Evolutionary conservation across 2,888 invertebrate genomes (phyloP), one percentile per base, ranked within the genome.

Genomic region (Sepiola atlantica): DNA sequence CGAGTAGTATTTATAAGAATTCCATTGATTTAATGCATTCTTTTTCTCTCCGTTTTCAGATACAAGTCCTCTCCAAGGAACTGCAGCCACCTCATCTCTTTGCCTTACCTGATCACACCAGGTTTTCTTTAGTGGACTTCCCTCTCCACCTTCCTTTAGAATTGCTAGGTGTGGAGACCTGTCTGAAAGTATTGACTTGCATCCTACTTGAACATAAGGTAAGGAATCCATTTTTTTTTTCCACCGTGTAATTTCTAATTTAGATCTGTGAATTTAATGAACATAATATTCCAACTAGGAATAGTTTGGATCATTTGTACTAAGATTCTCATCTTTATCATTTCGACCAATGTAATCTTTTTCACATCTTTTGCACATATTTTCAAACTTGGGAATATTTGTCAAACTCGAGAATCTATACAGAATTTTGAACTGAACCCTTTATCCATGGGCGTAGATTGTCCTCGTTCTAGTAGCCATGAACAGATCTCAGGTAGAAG

Each of bases 71-170:
- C 96, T 99, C 99, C 91, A 98, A 98, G 24, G 97, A 97, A 94
- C 98, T 98, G 94, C 99, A 99, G 96, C 98, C 98, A 95, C 98
- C 98, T 54, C 97, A 99, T 94, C 98, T 99, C 95, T 99, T 99
- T 97, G 97, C 97, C n/a, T 95, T 97, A 94, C 97, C 97, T 20
- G 99, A 99, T 97, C 99, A 99, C 97, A 99, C 99, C 35, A 98
- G 99, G 96, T 99, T 99, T 97, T 98, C 99, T 91, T 98, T 99
- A 96, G 99, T 99, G 57, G 99, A 99, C 97, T 99, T 99, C 97
- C 99, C 99, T 0, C 98, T 99, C 94, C 99, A 99, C 98, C 98
- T 99, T 96, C 99, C 99, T 45, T 97, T 99, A 96, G 99, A 99
- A 97, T 98, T 99, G 95, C 98, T 99, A 95, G 99, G 99, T 95